Evolutionary conservation across 2,797 vertebrate genomes (phyloP).

Genomic region (Sebastes hopkinsi): DNA sequence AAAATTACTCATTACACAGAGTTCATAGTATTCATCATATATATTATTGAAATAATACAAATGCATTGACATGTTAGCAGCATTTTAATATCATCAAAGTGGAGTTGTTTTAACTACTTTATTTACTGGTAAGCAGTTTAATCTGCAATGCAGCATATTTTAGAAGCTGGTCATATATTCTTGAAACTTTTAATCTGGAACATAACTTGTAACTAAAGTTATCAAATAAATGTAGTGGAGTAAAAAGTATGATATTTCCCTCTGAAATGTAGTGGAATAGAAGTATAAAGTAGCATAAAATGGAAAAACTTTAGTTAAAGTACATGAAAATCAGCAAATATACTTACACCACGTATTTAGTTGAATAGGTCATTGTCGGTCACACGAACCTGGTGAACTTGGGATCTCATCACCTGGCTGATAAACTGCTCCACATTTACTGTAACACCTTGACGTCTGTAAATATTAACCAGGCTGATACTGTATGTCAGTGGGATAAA

Average conservation of each 20-base stretch:
- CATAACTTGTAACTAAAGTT: background rate
- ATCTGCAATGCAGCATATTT: background rate
- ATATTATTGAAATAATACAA: background rate
- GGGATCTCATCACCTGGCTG: slow-evolving; percentile 16
- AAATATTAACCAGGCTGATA: slow-evolving; percentile 58
- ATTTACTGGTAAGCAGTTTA: background rate
- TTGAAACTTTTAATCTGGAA: background rate
- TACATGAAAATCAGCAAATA: background rate
- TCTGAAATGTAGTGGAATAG: background rate
- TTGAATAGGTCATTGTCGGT: background rate
- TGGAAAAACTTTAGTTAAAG: background rate
- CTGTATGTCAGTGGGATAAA: background rate
- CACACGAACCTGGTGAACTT: background rate
- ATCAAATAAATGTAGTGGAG: background rate
- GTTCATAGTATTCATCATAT: background rate
- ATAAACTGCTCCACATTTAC: slow-evolving; percentile 8
- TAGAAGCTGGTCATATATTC: background rate
- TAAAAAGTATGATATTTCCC: background rate
- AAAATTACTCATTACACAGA: background rate
- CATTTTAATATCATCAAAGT: background rate
- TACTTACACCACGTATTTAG: background rate
- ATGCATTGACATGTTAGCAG: background rate
- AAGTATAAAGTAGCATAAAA: background rate
- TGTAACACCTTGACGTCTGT: slow-evolving; percentile 11
- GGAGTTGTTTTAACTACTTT: background rate